Percentiles rank a stretch among this genome's conserved stretches.
phyloP scores from a whole-genome alignment of 23 tunicate genomes.

The Styela clava region DNA sequence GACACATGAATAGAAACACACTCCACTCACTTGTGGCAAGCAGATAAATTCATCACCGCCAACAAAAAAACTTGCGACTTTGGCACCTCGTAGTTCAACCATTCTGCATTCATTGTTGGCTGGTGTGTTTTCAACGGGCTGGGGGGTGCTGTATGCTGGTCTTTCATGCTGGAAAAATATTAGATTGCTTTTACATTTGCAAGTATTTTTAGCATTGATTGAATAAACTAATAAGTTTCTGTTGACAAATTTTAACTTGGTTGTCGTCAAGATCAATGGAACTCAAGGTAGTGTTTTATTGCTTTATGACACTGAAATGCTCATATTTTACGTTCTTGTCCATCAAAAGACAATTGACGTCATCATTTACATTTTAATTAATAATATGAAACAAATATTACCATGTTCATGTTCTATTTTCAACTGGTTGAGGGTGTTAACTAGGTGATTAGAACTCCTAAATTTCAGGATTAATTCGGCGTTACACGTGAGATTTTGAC shows the following conservation, averaged over 20 bases:
- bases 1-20: no score
- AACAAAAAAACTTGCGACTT: conserved; percentile 87
- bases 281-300: no score
- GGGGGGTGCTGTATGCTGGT: conserved; percentile 99
- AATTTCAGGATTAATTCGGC: not conserved
- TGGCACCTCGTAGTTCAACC: conserved; percentile 93
- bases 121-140: conserved; percentile 98
- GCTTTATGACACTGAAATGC: no score
- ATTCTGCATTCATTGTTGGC: conserved; percentile 95
- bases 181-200: no score
- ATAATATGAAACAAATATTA: not conserved
- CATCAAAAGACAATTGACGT: not conserved
- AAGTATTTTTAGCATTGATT: no score
- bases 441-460: not conserved
- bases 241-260: no score
- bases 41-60: conserved; percentile 90
- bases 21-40: conserved; percentile 94
- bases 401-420: not conserved
- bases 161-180: conserved; percentile 70
- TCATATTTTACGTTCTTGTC: no score
- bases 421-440: not conserved
- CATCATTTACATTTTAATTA: not conserved
- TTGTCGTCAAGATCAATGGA: no score
- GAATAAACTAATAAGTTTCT: no score
- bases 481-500: not conserved